Evolutionary conservation across 2,888 invertebrate species (phyloP).

Genomic region (Rotaria magnacalcarata): DNA sequence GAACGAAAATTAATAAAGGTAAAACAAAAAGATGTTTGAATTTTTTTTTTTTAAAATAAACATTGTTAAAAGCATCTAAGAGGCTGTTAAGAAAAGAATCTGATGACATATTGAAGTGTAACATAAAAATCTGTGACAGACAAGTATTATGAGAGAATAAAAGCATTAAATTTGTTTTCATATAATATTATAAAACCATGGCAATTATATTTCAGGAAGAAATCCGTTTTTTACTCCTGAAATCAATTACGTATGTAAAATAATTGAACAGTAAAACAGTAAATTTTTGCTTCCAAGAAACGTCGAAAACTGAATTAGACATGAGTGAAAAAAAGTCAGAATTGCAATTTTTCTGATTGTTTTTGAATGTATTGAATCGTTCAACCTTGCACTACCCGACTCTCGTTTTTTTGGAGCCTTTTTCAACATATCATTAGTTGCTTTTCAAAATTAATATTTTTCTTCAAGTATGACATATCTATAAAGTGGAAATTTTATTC

Average conservation of each 20-base stretch:
- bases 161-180: too few relatives aligned
- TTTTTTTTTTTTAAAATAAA: too few relatives aligned
- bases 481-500: too few relatives aligned
- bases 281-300: neutral
- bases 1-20: slow-evolving; percentile 10
- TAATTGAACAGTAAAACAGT: neutral
- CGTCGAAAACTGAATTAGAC: neutral
- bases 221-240: neutral
- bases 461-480: neutral
- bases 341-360: neutral
- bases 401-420: neutral
- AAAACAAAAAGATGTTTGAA: neutral
- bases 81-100: too few relatives aligned
- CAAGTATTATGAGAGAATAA: too few relatives aligned
- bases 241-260: neutral
- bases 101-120: too few relatives aligned
- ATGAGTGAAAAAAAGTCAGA: too few relatives aligned
- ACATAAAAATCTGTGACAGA: too few relatives aligned
- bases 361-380: neutral
- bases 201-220: too few relatives aligned
- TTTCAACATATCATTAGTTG: neutral
- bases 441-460: neutral
- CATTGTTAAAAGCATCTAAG: too few relatives aligned
- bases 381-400: neutral
- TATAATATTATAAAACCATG: too few relatives aligned